Percentiles rank a stretch among this genome's conserved stretches.
Evolutionary conservation across 2,797 vertebrate genomes (phyloP).

Genomic region (Cryptoprocta ferox): DNA sequence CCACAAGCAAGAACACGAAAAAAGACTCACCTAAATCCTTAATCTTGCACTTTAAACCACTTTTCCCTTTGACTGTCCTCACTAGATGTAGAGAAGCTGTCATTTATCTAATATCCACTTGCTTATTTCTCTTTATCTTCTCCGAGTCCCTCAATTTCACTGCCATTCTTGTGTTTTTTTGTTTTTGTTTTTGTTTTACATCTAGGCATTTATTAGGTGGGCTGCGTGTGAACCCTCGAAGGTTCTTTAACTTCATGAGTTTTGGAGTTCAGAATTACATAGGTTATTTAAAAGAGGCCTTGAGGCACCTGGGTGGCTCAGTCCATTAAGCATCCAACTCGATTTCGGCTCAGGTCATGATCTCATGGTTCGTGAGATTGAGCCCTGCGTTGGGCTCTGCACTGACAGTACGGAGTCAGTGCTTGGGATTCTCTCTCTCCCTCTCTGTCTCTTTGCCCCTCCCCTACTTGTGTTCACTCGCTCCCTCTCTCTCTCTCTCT

Average conservation of each 20-base stretch:
- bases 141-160: neutral
- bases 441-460: no score
- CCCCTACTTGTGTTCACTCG: no score
- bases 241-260: slow-evolving; percentile 19
- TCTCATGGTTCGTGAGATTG: no score
- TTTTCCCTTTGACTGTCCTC: slow-evolving; percentile 48
- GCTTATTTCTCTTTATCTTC: slow-evolving; percentile 19
- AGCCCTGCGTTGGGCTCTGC: no score
- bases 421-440: no score
- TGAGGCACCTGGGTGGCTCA: neutral
- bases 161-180: neutral
- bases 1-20: neutral
- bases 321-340: no score
- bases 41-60: slow-evolving; percentile 30
- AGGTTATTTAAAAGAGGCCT: neutral
- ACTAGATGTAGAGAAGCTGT: slow-evolving; percentile 14
- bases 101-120: slow-evolving; percentile 30
- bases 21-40: slow-evolving; percentile 45
- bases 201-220: slow-evolving; percentile 1
- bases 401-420: no score
- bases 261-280: slow-evolving; percentile 29
- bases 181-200: neutral
- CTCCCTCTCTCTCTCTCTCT: no score
- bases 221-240: neutral
- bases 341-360: no score